Base-by-base conservation (phyloP, 2,888 invertebrate species). In the Athetis lepigone region DNA sequence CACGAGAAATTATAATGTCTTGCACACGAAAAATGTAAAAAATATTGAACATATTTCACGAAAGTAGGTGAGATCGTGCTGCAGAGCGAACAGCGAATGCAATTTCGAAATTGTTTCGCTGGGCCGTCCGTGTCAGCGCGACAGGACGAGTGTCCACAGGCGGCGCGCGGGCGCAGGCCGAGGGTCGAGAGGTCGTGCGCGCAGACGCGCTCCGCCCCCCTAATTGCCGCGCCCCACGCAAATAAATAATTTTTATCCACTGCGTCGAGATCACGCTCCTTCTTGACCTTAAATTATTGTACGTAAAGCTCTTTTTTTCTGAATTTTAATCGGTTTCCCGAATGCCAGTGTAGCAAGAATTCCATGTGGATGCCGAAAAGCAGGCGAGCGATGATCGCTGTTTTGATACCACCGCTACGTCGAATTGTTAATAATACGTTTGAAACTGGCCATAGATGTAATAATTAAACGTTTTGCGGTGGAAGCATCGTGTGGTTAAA, bases 151-250 rank as follows among this genome's bases (percentile, higher is more conserved):
- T 83, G 88, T 85, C 85, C 84, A 83, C 83, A 74, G 75, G 78
- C 76, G 51, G 50, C 61, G 71, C 67, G 80, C 79, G 70, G 82
- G 85, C 86, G 85, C 81, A 77, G 77, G 83, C 82, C 81, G 82
- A 77, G 86, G 92, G 93, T 92, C 91, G 88, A 88, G 85, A 90
- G 94, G 95, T 95, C 93, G 91, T 85, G 90, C 87, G 86, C 91
- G 88, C 92, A 90, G 92, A 89, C 92, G 85, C 85, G 89, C 87
- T 81, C 93, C 95, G 93, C 95, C 95, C 89, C 89, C 92, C 93
- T 95, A 95, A 95, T 95, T 95, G 93, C 92, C 88, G 90, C 91
- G 90, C 91, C 92, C 92, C 94, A 94, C 93, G 93, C 94, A 94
- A 94, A 94, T 93, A 94, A 93, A 94, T 95, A 93, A 90, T 93